phyloP scores from a whole-genome alignment of 2,113 vertebrate genomes.

The Leptobrachium leishanense region DNA sequence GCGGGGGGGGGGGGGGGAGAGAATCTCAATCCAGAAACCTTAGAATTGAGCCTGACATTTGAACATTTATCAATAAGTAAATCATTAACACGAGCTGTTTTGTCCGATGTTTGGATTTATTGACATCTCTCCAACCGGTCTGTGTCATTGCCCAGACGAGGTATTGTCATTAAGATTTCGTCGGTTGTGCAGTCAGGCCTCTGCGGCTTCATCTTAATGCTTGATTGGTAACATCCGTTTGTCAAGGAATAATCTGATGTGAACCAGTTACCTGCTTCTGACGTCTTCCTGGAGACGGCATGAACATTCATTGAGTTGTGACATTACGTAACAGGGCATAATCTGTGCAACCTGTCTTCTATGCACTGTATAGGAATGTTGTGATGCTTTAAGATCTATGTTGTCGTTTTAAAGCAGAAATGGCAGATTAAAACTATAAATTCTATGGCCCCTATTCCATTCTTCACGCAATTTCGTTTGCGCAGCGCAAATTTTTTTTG shows the following conservation, averaged over 20 bases:
- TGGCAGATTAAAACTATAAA: no score
- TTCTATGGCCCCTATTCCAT: no score
- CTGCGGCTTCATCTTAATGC: slow-evolving; percentile 21
- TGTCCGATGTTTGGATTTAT: slow-evolving; percentile 30
- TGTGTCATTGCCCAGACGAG: slow-evolving; percentile 32
- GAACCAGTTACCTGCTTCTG: slow-evolving; percentile 23
- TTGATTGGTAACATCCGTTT: slow-evolving; percentile 35
- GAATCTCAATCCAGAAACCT: background rate
- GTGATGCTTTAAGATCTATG: no score
- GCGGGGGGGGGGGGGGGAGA: background rate
- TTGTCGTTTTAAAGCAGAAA: no score
- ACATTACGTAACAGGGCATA: no score
- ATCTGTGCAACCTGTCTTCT: no score
- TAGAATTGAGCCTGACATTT: background rate
- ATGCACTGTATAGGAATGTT: no score
- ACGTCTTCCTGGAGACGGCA: background rate
- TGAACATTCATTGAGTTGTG: no score
- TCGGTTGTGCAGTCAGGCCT: slow-evolving; percentile 3
- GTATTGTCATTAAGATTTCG: slow-evolving; percentile 39
- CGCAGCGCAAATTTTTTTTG: no score
- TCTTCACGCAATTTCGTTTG: no score
- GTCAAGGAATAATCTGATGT: slow-evolving; percentile 25
- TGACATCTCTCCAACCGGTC: slow-evolving; percentile 12
- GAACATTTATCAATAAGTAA: slow-evolving; percentile 7
- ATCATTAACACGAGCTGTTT: slow-evolving; percentile 10